A percentile compares a stretch with the other conserved stretches of the same genome.
Evolutionary conservation across 2,113 vertebrate genomes (phyloP).

Genomic region (Elachura formosa): DNA sequence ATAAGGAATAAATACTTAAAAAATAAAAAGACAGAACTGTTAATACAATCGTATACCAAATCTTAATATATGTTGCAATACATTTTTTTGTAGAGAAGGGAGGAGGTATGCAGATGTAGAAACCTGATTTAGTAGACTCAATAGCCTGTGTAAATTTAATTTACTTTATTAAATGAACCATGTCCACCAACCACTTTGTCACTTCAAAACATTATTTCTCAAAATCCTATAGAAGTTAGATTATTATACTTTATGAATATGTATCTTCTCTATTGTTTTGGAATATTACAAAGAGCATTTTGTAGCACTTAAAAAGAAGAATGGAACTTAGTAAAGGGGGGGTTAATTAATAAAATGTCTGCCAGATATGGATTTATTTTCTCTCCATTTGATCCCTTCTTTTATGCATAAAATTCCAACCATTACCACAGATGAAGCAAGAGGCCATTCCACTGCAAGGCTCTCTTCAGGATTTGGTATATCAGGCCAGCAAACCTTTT

Average conservation of each 20-base stretch:
- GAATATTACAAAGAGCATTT: background rate
- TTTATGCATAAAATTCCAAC: background rate
- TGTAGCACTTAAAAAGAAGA: background rate
- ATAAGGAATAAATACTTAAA: background rate
- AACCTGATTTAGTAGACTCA: background rate
- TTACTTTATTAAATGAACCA: background rate
- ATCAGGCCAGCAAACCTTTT: constrained; percentile 68
- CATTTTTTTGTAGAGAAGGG: background rate
- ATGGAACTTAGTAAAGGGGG: background rate
- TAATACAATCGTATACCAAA: background rate
- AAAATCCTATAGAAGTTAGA: background rate
- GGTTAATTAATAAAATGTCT: background rate
- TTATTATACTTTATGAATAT: background rate
- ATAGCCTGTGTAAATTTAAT: background rate
- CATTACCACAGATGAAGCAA: constrained; percentile 57
- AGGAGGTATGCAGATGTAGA: background rate
- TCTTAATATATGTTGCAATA: background rate
- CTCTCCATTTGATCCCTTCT: background rate
- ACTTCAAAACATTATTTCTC: background rate
- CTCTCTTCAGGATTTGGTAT: constrained; percentile 74
- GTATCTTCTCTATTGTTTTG: background rate
- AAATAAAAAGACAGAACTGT: background rate
- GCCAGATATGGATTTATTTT: background rate
- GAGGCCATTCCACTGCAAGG: constrained; percentile 53
- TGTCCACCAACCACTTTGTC: background rate